phyloP scores from a whole-genome alignment of 1,140 invertebrate species.

The Pantala flavescens region DNA sequence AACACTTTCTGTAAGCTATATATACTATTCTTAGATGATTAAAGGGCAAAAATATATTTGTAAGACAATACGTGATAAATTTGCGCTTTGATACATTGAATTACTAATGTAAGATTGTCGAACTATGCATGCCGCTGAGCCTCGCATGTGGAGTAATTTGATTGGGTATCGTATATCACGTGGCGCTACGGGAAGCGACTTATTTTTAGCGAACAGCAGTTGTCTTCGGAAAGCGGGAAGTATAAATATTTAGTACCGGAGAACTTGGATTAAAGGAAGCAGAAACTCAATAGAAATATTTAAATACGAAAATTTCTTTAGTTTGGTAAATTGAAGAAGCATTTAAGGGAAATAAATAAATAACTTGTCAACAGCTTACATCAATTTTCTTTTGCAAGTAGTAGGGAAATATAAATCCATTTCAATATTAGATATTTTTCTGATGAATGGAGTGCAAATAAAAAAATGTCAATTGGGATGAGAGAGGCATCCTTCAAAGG shows the following conservation, averaged over 20 bases:
- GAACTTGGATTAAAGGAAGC: not conserved
- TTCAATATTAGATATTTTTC: too few relatives aligned
- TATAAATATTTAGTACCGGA: not conserved
- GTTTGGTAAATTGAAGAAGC: too few relatives aligned
- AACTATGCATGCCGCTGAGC: not conserved
- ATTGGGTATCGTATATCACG: not conserved
- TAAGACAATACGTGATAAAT: not conserved
- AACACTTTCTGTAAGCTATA: too few relatives aligned
- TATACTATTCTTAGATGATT: not conserved
- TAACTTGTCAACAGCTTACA: too few relatives aligned
- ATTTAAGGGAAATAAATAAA: too few relatives aligned
- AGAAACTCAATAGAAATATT: not conserved
- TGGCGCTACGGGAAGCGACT: not conserved
- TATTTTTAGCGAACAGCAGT: not conserved
- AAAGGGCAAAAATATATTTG: not conserved
- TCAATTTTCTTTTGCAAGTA: too few relatives aligned
- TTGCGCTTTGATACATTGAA: not conserved
- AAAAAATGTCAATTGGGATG: too few relatives aligned
- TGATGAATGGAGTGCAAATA: too few relatives aligned
- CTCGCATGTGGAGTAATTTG: conserved; percentile 5
- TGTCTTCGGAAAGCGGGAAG: not conserved
- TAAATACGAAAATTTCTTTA: not conserved
- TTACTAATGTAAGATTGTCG: not conserved
- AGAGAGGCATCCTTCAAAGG: too few relatives aligned
- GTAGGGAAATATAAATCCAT: too few relatives aligned